Percentiles rank a stretch among this genome's conserved stretches.
Conservation (phyloP, 2,113 vertebrate species). For the Neodon shergylaensis region DNA sequence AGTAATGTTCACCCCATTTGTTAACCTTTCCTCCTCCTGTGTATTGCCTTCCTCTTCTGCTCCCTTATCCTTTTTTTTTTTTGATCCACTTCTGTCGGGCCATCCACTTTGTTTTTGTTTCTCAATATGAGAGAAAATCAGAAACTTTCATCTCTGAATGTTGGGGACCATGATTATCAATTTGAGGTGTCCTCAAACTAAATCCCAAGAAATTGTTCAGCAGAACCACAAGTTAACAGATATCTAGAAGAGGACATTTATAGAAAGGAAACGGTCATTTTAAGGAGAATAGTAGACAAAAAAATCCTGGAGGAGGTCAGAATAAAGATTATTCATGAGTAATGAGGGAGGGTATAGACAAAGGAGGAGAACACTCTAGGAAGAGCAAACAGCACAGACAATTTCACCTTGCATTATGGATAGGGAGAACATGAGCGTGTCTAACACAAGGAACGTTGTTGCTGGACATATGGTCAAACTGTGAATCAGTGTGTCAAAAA, state of each 20-base stretch:
- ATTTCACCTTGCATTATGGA: neutral
- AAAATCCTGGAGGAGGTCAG: neutral
- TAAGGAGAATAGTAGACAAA: neutral
- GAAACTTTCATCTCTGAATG: neutral
- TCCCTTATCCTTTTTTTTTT: neutral
- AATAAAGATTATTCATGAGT: neutral
- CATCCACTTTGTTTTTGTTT: neutral
- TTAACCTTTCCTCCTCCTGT: neutral
- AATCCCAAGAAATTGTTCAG: neutral
- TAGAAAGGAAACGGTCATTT: neutral
- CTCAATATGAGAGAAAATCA: neutral
- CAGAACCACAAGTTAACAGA: neutral
- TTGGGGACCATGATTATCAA: neutral
- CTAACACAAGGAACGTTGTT: neutral
- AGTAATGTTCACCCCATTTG: neutral
- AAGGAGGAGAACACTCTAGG: neutral
- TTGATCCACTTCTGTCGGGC: neutral
- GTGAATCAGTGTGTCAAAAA: neutral
- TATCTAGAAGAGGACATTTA: neutral
- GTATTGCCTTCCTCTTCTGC: neutral
- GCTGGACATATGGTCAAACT: neutral
- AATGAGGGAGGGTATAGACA: accelerated
- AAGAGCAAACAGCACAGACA: accelerated
- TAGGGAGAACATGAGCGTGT: accelerated
- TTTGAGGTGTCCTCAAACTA: neutral